These are phyloP conservation scores for Crotalus helleri DNA, from an alignment of 2,113 vertebrate genomes.

Conservation along the genomic window DNA sequence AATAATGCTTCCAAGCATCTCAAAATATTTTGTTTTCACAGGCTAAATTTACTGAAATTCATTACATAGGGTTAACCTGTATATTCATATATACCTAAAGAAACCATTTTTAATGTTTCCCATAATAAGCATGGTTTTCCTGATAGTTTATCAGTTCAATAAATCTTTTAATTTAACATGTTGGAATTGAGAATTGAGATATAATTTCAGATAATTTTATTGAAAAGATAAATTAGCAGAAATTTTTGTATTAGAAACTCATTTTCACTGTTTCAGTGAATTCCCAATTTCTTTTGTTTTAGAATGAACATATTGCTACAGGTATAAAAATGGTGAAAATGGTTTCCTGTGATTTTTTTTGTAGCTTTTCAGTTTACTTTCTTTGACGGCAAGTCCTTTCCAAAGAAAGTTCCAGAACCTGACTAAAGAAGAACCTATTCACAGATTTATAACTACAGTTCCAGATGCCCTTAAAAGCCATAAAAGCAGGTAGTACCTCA, in stretches of 20 bases:
- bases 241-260: background rate
- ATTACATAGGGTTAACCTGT: background rate
- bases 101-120: background rate
- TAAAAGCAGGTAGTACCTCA: conserved; percentile 63
- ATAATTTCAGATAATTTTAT: background rate
- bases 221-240: background rate
- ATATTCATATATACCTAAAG: background rate
- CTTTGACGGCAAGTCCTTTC: conserved; percentile 66
- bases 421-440: conserved; percentile 68
- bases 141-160: background rate
- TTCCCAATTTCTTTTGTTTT: conserved; percentile 6
- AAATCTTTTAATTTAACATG: background rate
- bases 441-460: conserved; percentile 65
- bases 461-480: conserved; percentile 55
- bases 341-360: conserved; percentile 35
- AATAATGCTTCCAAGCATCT: background rate
- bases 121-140: background rate
- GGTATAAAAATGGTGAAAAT: conserved; percentile 12
- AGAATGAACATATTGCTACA: background rate
- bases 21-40: background rate
- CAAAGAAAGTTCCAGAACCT: conserved; percentile 54
- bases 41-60: background rate
- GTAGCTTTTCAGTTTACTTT: conserved; percentile 75
- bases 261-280: conserved; percentile 6
- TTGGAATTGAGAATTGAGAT: background rate